A percentile compares a stretch with the other conserved stretches of the same genome.
Evolutionary conservation across 2,888 invertebrate genomes (phyloP).

Genomic region (Lingula anatina): DNA sequence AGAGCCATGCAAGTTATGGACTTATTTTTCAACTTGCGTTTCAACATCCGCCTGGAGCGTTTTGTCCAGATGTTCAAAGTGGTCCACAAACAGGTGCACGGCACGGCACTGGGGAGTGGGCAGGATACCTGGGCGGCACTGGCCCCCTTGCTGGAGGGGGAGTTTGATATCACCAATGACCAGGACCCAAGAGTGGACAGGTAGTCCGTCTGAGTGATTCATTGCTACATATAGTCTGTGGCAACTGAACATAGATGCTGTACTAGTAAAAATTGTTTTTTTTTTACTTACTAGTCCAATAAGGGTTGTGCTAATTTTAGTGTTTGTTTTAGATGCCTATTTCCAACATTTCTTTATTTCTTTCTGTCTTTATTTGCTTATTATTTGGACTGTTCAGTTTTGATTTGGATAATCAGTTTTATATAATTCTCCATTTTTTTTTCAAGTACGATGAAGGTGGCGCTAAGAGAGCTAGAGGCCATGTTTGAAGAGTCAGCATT

Average conservation of each 20-base stretch:
- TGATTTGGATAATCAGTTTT: not conserved
- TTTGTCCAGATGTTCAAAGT: conserved; percentile 43
- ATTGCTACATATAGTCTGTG: too few species aligned
- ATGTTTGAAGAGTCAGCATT: conserved; percentile 36
- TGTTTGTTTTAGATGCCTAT: too few species aligned
- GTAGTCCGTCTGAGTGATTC: too few species aligned
- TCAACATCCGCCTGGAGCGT: conserved; percentile 45
- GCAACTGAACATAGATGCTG: too few species aligned
- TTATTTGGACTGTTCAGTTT: too few species aligned
- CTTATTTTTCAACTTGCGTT: conserved; percentile 47
- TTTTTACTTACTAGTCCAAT: too few species aligned
- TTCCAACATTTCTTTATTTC: too few species aligned
- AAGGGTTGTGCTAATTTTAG: too few species aligned
- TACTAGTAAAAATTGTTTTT: too few species aligned
- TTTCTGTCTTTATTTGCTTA: too few species aligned
- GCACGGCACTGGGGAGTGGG: conserved; percentile 11
- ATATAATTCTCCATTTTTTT: conserved; percentile 4
- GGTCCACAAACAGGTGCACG: conserved; percentile 26
- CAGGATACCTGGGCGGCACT: conserved; percentile 32
- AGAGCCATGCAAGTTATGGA: conserved; percentile 45
- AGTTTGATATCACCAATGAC: conserved; percentile 18
- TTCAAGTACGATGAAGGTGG: conserved; percentile 23
- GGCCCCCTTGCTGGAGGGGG: conserved; percentile 26
- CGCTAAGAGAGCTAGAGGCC: conserved; percentile 23
- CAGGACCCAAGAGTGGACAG: conserved; percentile 8